Percentiles rank a stretch among this genome's conserved stretches.
Conservation (phyloP, 2,797 vertebrate species). For the Galagoides demidoff region DNA sequence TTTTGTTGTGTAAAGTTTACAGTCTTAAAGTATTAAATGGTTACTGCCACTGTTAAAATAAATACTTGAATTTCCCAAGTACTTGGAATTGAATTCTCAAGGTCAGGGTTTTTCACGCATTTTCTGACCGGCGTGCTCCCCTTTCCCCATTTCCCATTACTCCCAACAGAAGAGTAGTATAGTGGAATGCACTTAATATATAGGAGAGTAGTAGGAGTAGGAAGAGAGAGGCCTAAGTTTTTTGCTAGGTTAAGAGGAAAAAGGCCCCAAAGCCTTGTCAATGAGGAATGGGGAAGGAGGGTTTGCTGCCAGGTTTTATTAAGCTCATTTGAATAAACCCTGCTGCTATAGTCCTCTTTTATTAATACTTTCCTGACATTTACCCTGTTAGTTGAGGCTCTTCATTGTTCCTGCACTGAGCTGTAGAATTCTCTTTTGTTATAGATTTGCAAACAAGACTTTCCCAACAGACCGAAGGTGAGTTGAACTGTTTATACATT, state of each 20-base stretch:
- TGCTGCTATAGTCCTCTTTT: constrained; percentile 80
- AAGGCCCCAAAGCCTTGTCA: constrained; percentile 72
- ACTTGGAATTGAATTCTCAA: constrained; percentile 85
- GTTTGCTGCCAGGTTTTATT: constrained; percentile 79
- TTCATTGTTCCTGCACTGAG: constrained; percentile 84
- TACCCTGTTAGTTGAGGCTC: constrained; percentile 84
- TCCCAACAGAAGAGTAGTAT: constrained; percentile 39
- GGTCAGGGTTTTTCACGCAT: constrained; percentile 78
- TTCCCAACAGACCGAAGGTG: constrained; percentile 92
- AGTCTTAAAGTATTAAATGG: not conserved
- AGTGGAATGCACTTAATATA: not conserved
- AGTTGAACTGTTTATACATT: constrained; percentile 69
- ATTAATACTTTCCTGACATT: constrained; percentile 83
- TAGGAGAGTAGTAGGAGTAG: not conserved
- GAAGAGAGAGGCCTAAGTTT: constrained; percentile 19
- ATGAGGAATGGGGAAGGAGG: constrained; percentile 83
- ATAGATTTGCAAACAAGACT: constrained; percentile 91
- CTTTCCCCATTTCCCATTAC: constrained; percentile 84
- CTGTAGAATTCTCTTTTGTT: constrained; percentile 84
- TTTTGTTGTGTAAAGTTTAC: not conserved
- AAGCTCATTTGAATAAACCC: constrained; percentile 71
- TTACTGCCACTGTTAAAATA: not conserved
- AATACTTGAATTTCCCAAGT: constrained; percentile 71
- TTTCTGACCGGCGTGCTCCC: constrained; percentile 79
- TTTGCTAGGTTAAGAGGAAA: constrained; percentile 24